phyloP scores from a whole-genome alignment of 2,797 vertebrate species.

The Phrynocephalus guinanensis region DNA sequence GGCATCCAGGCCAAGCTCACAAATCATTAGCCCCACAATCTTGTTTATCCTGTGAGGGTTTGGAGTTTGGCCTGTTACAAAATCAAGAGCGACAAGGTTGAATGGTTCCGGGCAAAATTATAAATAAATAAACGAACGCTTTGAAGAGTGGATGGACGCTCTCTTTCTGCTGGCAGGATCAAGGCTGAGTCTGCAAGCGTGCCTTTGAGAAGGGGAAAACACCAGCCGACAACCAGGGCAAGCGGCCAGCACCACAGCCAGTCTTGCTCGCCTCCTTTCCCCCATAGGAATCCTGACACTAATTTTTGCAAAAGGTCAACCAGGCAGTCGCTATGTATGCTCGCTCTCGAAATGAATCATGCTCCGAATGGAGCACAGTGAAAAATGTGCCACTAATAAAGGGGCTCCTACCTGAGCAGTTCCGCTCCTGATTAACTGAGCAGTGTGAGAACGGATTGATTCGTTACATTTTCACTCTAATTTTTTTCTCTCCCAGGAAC shows the following conservation, averaged over 20 bases:
- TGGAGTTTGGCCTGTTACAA: constrained; percentile 83
- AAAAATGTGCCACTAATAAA: neutral
- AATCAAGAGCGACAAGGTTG: constrained; percentile 70
- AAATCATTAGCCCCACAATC: constrained; percentile 77
- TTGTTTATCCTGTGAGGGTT: constrained; percentile 76
- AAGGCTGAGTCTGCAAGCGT: constrained; percentile 19
- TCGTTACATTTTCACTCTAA: neutral
- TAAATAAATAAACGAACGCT: constrained; percentile 55
- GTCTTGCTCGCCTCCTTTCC: neutral
- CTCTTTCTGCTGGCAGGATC: constrained; percentile 21
- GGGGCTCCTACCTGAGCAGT: constrained; percentile 9
- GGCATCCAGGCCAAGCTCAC: constrained; percentile 72
- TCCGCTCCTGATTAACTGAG: neutral
- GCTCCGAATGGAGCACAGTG: neutral
- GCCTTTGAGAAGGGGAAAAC: neutral
- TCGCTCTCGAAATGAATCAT: neutral
- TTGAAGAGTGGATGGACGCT: constrained; percentile 48
- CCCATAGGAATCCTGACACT: neutral
- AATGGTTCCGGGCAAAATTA: constrained; percentile 73
- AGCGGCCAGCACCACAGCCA: neutral
- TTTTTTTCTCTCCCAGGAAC: neutral
- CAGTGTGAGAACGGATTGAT: neutral
- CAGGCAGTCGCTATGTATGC: neutral
- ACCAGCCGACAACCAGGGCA: constrained; percentile 32
- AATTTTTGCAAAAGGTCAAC: constrained; percentile 13